phyloP scores from a whole-genome alignment of 1,140 invertebrate species.

The Eubasilissa regina region DNA sequence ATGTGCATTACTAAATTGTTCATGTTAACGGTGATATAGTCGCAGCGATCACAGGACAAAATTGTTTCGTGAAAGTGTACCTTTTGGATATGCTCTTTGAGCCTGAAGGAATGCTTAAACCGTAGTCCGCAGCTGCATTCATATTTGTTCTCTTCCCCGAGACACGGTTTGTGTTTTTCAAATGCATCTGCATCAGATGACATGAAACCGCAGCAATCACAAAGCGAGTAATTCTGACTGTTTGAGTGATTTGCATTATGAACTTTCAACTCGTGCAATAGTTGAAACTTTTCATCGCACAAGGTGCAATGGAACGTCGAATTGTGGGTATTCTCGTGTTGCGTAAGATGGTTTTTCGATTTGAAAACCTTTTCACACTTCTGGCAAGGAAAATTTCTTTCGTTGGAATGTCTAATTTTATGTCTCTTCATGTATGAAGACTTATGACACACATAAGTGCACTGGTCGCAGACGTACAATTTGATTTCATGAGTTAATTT shows the following conservation, averaged over 20 bases:
- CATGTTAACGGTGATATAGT: not conserved
- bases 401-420: not conserved
- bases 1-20: not conserved
- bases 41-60: not conserved
- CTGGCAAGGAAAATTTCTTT: not conserved
- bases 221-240: not conserved
- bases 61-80: not conserved
- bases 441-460: slow-evolving; percentile 18
- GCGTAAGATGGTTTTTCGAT: not conserved
- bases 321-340: not conserved
- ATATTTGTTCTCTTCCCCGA: not conserved
- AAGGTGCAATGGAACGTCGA: not conserved
- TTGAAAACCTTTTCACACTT: slow-evolving; percentile 25
- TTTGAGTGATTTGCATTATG: not conserved
- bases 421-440: not conserved
- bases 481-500: not conserved
- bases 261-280: slow-evolving; percentile 1
- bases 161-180: slow-evolving; percentile 4
- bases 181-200: not conserved
- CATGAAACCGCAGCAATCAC: not conserved
- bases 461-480: slow-evolving; percentile 6
- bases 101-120: not conserved
- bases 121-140: not conserved
- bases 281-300: slow-evolving; percentile 7
- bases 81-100: not conserved